Conservation (phyloP, 2,113 vertebrate species). For the Dipodomys stephensi region DNA sequence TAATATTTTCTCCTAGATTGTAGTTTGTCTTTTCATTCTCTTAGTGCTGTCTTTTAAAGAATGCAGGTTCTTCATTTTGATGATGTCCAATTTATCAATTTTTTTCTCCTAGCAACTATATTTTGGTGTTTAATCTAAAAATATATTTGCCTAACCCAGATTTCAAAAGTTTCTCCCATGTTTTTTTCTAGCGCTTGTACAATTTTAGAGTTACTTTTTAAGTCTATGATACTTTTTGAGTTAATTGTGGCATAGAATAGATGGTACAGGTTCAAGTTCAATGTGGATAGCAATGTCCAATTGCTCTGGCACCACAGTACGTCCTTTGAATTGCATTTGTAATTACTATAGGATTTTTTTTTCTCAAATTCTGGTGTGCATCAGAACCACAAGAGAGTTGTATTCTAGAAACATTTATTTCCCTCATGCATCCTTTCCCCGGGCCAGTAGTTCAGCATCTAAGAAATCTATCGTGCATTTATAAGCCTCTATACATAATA, state of each 20-base stretch:
- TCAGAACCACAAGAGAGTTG: neutral
- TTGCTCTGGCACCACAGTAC: neutral
- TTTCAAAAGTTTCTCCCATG: neutral
- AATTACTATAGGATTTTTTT: neutral
- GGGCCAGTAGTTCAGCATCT: neutral
- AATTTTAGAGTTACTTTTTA: neutral
- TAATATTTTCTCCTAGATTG: neutral
- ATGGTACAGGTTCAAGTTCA: neutral
- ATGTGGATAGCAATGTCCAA: neutral
- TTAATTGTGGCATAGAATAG: neutral
- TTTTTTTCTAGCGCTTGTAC: neutral
- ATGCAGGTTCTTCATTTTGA: neutral
- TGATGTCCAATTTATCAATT: neutral
- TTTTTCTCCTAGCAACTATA: slow-evolving; percentile 12
- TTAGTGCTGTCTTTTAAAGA: neutral
- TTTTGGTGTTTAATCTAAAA: neutral
- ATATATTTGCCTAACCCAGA: neutral
- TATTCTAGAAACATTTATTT: slow-evolving; percentile 26
- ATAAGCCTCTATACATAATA: neutral
- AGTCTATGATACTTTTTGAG: neutral
- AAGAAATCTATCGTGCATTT: neutral
- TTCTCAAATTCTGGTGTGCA: neutral
- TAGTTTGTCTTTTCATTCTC: slow-evolving; percentile 34
- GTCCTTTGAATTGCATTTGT: neutral
- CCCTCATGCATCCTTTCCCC: neutral